These are phyloP conservation scores for Cecidostiba fungosa DNA, from an alignment of 2,888 invertebrate species.

Conservation along the genomic window DNA sequence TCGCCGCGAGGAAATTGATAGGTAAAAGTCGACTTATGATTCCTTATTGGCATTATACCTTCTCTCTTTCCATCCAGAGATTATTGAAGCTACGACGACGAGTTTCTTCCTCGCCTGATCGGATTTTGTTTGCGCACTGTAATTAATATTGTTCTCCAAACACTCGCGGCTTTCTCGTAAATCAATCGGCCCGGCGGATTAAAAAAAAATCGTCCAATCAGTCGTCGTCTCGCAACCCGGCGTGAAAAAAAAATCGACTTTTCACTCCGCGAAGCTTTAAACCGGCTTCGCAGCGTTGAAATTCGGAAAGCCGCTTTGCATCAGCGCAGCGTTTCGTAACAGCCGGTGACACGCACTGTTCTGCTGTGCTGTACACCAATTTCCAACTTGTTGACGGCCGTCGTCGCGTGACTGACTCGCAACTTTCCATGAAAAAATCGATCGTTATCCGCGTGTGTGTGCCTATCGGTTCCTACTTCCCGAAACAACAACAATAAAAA, in stretches of 20 bases:
- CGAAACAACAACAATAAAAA: too few relatives aligned
- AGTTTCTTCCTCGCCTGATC: not conserved
- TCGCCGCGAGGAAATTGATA: not conserved
- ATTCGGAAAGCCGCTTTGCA: constrained; percentile 21
- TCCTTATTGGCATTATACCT: not conserved
- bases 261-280: not conserved
- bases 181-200: not conserved
- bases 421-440: constrained; percentile 25
- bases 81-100: not conserved
- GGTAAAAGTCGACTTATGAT: constrained; percentile 10
- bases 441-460: not conserved
- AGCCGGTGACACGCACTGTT: constrained; percentile 19
- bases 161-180: not conserved
- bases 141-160: not conserved
- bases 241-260: not conserved
- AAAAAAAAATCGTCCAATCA: not conserved
- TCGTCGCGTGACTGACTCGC: constrained; percentile 62
- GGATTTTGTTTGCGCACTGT: not conserved
- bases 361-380: constrained; percentile 63
- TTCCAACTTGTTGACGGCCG: constrained; percentile 71
- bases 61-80: not conserved
- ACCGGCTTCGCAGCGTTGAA: not conserved
- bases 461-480: not conserved
- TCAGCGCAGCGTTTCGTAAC: constrained; percentile 26
- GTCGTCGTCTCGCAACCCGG: too few relatives aligned